A percentile compares a stretch with the other conserved stretches of the same genome.
These are phyloP conservation scores for Plebejus melissa DNA, from an alignment of 2,888 invertebrate species.

Conservation along the genomic window DNA sequence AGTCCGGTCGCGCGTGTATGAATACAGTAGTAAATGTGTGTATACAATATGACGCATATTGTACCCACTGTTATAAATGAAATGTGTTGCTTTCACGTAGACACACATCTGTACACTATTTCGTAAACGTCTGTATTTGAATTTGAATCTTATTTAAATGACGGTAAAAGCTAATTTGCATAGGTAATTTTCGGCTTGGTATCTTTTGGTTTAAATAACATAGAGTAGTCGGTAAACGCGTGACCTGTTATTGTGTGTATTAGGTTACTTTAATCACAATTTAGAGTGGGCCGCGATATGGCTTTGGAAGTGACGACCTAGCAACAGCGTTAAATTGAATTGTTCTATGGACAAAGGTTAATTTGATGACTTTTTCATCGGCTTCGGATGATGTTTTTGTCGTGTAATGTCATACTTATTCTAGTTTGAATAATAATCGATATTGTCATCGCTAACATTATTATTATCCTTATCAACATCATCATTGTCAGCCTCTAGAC, in stretches of 20 bases:
- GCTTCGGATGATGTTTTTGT: background rate
- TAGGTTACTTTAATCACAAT: constrained; percentile 78
- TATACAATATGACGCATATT: constrained; percentile 74
- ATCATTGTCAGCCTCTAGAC: background rate
- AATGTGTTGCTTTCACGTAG: constrained; percentile 77
- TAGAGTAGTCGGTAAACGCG: constrained; percentile 69
- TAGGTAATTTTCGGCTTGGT: constrained; percentile 37
- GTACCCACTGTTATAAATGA: constrained; percentile 74
- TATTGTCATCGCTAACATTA: background rate
- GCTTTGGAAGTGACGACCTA: constrained; percentile 68
- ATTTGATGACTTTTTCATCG: constrained; percentile 30
- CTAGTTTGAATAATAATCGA: background rate
- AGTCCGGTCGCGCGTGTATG: constrained; percentile 44
- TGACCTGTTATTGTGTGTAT: constrained; percentile 79
- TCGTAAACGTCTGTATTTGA: constrained; percentile 40
- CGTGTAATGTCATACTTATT: background rate
- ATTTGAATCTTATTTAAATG: constrained; percentile 33
- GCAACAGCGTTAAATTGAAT: constrained; percentile 61
- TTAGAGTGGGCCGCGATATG: constrained; percentile 75
- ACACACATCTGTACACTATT: constrained; percentile 67
- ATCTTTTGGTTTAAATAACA: constrained; percentile 48
- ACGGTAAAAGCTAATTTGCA: constrained; percentile 37
- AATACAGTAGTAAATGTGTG: constrained; percentile 66
- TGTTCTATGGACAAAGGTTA: constrained; percentile 45
- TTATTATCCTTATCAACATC: background rate